phyloP scores from a whole-genome alignment of 2,888 invertebrate genomes.

The Lycaena phlaeas region DNA sequence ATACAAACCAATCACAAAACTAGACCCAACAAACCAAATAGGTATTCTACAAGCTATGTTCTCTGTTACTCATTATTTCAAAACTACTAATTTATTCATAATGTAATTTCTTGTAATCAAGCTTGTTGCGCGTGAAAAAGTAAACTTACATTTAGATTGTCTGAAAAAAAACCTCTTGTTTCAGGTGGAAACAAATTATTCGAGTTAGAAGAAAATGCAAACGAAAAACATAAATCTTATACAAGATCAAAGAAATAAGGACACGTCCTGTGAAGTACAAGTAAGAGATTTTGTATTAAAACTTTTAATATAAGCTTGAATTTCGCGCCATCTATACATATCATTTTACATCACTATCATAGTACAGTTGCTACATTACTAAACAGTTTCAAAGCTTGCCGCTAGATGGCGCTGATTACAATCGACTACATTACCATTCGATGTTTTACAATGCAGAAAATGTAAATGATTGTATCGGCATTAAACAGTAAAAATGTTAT shows the following conservation, averaged over 20 bases:
- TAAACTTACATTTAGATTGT: neutral
- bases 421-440: neutral
- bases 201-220: conserved; percentile 68
- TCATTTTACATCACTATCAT: neutral
- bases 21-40: too few species aligned
- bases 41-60: too few species aligned
- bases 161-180: conserved; percentile 22
- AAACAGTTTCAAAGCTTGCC: too few species aligned
- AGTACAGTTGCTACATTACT: neutral
- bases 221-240: conserved; percentile 75
- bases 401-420: conserved; percentile 6
- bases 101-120: too few species aligned
- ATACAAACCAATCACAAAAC: too few species aligned
- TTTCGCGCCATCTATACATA: conserved; percentile 3
- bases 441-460: neutral
- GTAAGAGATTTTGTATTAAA: too few species aligned
- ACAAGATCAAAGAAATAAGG: conserved; percentile 60
- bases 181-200: conserved; percentile 33
- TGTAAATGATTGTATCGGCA: conserved; percentile 6
- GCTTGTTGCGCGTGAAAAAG: too few species aligned
- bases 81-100: too few species aligned
- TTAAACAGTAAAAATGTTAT: conserved; percentile 19
- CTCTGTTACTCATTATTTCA: too few species aligned
- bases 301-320: too few species aligned
- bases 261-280: conserved; percentile 42